Percentiles rank a stretch among this genome's conserved stretches.
Conservation (phyloP, 1,140 invertebrate genomes). For the Babylonia areolata region DNA sequence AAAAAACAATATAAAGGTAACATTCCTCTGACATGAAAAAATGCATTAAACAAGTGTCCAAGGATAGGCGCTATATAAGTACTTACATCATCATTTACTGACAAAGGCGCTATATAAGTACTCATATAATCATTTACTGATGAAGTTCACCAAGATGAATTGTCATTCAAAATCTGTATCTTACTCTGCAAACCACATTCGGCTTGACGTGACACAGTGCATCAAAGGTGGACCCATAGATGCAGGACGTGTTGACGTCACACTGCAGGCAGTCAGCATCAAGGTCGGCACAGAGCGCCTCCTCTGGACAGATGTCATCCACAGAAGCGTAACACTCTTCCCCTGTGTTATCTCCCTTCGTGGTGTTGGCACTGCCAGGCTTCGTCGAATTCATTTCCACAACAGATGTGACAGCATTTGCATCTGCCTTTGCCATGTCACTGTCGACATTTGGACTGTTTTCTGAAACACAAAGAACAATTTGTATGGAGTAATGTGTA, state of each 20-base stretch:
- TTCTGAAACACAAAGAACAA: background rate
- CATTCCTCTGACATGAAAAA: too few species aligned
- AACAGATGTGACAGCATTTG: background rate
- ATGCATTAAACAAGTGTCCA: too few species aligned
- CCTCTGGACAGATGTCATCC: slow-evolving; percentile 54
- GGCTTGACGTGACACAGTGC: slow-evolving; percentile 55
- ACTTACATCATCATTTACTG: too few species aligned
- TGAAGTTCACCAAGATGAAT: too few species aligned
- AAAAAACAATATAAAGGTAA: too few species aligned
- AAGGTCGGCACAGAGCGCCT: slow-evolving; percentile 51
- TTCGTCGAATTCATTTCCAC: background rate
- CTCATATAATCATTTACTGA: too few species aligned
- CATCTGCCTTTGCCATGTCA: background rate
- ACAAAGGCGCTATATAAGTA: too few species aligned
- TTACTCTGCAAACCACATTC: slow-evolving; percentile 61
- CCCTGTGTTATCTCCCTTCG: slow-evolving; percentile 33
- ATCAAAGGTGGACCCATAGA: slow-evolving; percentile 54
- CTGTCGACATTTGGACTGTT: background rate
- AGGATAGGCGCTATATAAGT: too few species aligned
- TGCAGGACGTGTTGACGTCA: slow-evolving; percentile 60
- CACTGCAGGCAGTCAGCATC: slow-evolving; percentile 64
- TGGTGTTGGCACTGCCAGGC: background rate
- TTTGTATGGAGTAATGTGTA: too few species aligned
- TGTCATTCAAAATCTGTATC: slow-evolving; percentile 19
- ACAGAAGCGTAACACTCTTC: slow-evolving; percentile 27